Evolutionary conservation across 2,797 vertebrate species (phyloP).

Genomic region (Florisuga fusca): DNA sequence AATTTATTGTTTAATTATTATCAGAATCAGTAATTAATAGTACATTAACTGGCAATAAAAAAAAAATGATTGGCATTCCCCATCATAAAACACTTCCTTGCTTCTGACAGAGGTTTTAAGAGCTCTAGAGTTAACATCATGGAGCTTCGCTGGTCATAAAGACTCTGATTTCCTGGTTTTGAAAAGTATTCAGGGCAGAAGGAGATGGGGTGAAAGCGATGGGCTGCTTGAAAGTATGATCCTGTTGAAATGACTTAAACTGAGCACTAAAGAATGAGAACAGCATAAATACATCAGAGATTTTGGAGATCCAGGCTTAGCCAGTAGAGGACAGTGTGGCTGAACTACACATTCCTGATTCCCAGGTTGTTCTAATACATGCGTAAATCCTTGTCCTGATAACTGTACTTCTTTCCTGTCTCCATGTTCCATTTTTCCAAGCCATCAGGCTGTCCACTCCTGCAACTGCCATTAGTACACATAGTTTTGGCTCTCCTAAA

Average conservation of each 20-base stretch:
- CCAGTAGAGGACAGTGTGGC: slow-evolving; percentile 35
- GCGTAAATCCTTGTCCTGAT: background rate
- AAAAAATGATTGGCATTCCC: background rate
- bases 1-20: background rate
- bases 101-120: background rate
- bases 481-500: background rate
- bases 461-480: background rate
- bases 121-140: background rate
- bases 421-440: background rate
- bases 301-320: background rate
- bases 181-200: background rate
- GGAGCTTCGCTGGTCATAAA: background rate
- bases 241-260: background rate
- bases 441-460: background rate
- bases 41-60: background rate
- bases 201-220: background rate
- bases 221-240: background rate
- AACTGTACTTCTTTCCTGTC: background rate
- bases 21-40: background rate
- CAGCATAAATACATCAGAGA: background rate
- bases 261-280: background rate
- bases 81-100: background rate
- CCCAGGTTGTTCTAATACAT: background rate
- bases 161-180: background rate
- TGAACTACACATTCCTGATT: background rate